Evolutionary conservation across 2,797 vertebrate genomes (phyloP), one percentile per base, ranked within the genome.

Genomic region (Crax fasciolata): DNA sequence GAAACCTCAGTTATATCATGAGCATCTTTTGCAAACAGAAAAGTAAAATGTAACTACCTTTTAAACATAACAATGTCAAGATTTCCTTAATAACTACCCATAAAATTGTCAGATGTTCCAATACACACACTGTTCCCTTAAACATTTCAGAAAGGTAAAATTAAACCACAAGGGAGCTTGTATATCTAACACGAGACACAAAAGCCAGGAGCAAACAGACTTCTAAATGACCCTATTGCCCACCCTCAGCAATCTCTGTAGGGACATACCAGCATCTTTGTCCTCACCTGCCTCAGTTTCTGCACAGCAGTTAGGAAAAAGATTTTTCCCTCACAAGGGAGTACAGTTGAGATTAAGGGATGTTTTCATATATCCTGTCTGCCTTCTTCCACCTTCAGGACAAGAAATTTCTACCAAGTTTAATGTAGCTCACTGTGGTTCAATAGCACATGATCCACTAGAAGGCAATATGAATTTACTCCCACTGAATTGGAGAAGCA

Each of bases 161-260:
- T 73, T 54, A 85, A 83, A 43, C 21, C 41, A 79, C 44, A 65
- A 38, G 32, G 71, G 23, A 58, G 52, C 13, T 35, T 30, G 5
- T 13, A 6, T 16, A 83, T 3, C 16, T 17, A 52, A 28, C 15
- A 48, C 5, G 7, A 88, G 6, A 58, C 30, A 57, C 4, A 73
- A 73, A 24, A 83, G 41, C 27, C 38, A 14, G 17, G 41, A 62
- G n/a, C 15, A 9, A 62, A 84, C 74, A 84, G 15, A 11, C 19
- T 67, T 67, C 58, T 58, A 3, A 51, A 28, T 39, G 8, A 39
- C 43, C 0, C 0, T 13, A 58, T 52, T 48, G 82, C 9, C 13
- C 32, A 17, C 6, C 11, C 18, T 13, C 38, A 59, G 52, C 23
- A 72, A 44, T 10, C 58, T 19, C 10, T n/a, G 13, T 41, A 23